phyloP scores from a whole-genome alignment of 2,888 invertebrate genomes.

The Fragum sueziense region DNA sequence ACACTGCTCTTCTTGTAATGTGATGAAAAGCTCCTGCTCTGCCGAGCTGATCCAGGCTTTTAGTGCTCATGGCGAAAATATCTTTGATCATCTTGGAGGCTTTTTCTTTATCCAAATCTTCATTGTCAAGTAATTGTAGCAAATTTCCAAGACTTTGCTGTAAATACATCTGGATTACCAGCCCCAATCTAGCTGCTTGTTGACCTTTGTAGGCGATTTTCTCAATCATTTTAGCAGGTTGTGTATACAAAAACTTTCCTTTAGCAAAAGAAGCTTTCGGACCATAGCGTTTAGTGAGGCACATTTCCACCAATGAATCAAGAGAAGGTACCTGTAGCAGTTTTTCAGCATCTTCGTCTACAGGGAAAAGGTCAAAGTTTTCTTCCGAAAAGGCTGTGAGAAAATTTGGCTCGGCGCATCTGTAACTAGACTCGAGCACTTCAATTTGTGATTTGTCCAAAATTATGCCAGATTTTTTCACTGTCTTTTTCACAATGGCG shows the following conservation, averaged over 20 bases:
- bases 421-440: conserved; percentile 21
- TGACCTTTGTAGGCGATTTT: conserved; percentile 46
- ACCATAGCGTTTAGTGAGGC: conserved; percentile 29
- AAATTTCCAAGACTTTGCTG: conserved; percentile 44
- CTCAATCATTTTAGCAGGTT: conserved; percentile 50
- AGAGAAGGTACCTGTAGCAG: conserved; percentile 39
- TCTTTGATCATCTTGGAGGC: conserved; percentile 29
- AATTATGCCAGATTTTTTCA: conserved; percentile 6
- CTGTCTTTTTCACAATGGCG: conserved; percentile 10
- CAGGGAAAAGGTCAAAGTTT: conserved; percentile 21
- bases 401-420: conserved; percentile 41
- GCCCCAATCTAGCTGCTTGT: conserved; percentile 36
- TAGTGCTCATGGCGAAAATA: conserved; percentile 49
- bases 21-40: conserved; percentile 45
- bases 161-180: conserved; percentile 28
- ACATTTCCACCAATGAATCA: conserved; percentile 30
- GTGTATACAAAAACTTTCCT: conserved; percentile 25
- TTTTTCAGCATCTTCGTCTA: conserved; percentile 28
- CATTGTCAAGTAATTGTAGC: conserved; percentile 17
- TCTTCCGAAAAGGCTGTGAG: conserved; percentile 41
- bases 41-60: conserved; percentile 45
- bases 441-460: conserved; percentile 29
- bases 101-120: conserved; percentile 14
- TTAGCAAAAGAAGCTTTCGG: conserved; percentile 42
- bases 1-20: conserved; percentile 19